These are phyloP conservation scores for Agriopis leucophaearia DNA, from an alignment of 2,888 invertebrate genomes.

Conservation along the genomic window DNA sequence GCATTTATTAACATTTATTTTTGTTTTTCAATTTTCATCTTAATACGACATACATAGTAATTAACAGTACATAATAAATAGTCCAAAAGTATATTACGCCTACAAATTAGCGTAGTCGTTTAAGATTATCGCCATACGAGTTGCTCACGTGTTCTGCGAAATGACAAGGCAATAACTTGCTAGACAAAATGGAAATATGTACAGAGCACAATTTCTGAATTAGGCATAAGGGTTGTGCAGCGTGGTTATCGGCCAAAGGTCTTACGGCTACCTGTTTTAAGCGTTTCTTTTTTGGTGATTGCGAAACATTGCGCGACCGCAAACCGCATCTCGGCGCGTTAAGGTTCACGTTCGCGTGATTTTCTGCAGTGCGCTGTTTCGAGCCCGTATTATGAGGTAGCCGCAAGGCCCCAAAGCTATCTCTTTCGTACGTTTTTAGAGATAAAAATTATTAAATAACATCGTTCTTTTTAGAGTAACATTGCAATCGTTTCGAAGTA, in stretches of 20 bases:
- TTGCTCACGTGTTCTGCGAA: conserved; percentile 75
- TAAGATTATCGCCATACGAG: conserved; percentile 85
- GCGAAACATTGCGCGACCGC: too few species aligned
- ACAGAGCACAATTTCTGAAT: conserved; percentile 50
- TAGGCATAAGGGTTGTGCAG: too few species aligned
- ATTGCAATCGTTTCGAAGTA: too few species aligned
- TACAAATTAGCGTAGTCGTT: conserved; percentile 87
- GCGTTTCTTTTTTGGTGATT: too few species aligned
- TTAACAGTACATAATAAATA: conserved; percentile 87
- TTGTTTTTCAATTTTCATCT: conserved; percentile 83
- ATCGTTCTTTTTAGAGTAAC: neutral
- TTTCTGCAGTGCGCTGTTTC: too few species aligned
- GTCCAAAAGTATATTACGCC: conserved; percentile 87
- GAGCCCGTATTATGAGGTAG: too few species aligned
- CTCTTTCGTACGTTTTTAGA: neutral
- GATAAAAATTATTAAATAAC: too few species aligned
- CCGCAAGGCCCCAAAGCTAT: too few species aligned
- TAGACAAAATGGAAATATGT: conserved; percentile 73
- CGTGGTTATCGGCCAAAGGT: too few species aligned
- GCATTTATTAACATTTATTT: conserved; percentile 87
- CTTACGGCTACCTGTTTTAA: too few species aligned
- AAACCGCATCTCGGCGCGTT: too few species aligned
- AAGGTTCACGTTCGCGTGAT: too few species aligned
- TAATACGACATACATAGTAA: conserved; percentile 87
- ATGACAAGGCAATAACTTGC: conserved; percentile 79